Base-by-base conservation (phyloP, 2,797 vertebrate genomes). In the Triplophysa yarkandensis region DNA sequence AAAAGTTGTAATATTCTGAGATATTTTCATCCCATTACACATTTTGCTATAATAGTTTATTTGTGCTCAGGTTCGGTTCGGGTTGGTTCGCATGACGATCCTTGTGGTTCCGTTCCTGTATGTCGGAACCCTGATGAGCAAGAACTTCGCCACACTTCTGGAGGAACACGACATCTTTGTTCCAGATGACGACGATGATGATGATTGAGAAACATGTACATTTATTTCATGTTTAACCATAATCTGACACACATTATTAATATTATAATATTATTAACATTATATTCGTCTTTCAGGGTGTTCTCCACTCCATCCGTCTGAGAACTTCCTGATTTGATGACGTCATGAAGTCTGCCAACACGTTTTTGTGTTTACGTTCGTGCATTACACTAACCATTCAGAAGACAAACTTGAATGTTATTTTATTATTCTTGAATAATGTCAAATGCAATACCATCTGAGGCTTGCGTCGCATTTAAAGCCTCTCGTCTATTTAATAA, bases 121-220 rank as follows among this genome's bases (percentile, higher is more conserved):
- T 1, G 86, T 99, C 0, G 97, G 97, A 79, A 98, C 95, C 0
- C 91, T 95, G 68, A 98, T 98, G 76, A 99, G 97, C 85, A 99
- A 98, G 90, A 95, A 93, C 82, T 98, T 98, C 34, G 97, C 97
- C 0, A 95, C 95, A 71, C 85, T 98, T 0, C 86, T 99, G 71
- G 97, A 99, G 81, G 97, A 99, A 82, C 95, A 99, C 0, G 97
- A 99, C 80, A 99, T 99, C 82, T 99, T 99, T 82, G 96, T 99
- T n/a, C 97, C 97, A 4, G 95, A 98, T 76, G 96, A 98, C 13
- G 97, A 98, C 0, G 96, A 98, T 0, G 95, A 98, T 0, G 97
- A 98, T 0, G 95, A 97, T 76, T 96, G 89, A 93, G 11, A 67
- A 76, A 80, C 84, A 84, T 82, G 71, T 78, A 58, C 65, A 71